Evolutionary conservation across 1,140 invertebrate species (phyloP).

Genomic region (Solenopsis fugax): DNA sequence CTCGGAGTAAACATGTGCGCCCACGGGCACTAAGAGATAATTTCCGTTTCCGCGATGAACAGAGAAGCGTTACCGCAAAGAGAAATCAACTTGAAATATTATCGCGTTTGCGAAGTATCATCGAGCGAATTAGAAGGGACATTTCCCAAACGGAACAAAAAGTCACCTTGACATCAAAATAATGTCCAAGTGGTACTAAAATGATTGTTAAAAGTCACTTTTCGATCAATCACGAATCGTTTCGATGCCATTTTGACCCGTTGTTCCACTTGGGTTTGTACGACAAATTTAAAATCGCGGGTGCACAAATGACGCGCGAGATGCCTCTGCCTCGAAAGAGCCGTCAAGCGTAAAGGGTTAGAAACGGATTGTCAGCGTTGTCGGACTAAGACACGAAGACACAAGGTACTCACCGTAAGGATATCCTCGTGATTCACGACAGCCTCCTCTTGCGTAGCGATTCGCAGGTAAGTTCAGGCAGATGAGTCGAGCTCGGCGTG

Average conservation of each 20-base stretch:
- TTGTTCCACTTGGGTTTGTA: too few species aligned
- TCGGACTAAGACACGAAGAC: not conserved
- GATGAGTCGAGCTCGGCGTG: slow-evolving; percentile 19
- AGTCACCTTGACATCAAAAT: too few species aligned
- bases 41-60: not conserved
- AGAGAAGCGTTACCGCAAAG: too few species aligned
- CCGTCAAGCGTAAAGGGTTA: not conserved
- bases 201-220: too few species aligned
- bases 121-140: too few species aligned
- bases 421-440: not conserved
- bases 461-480: slow-evolving; percentile 23
- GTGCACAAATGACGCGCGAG: not conserved
- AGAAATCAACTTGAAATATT: too few species aligned
- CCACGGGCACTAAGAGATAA: not conserved
- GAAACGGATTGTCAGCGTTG: not conserved
- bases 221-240: too few species aligned
- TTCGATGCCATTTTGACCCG: too few species aligned
- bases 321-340: not conserved
- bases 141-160: too few species aligned
- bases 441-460: slow-evolving; percentile 1
- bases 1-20: not conserved
- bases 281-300: not conserved
- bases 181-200: too few species aligned
- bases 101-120: not conserved
- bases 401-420: slow-evolving; percentile 24